A percentile compares a stretch with the other conserved stretches of the same genome.
Conservation (phyloP, 1,140 invertebrate species). For the Oryzaephilus surinamensis region DNA sequence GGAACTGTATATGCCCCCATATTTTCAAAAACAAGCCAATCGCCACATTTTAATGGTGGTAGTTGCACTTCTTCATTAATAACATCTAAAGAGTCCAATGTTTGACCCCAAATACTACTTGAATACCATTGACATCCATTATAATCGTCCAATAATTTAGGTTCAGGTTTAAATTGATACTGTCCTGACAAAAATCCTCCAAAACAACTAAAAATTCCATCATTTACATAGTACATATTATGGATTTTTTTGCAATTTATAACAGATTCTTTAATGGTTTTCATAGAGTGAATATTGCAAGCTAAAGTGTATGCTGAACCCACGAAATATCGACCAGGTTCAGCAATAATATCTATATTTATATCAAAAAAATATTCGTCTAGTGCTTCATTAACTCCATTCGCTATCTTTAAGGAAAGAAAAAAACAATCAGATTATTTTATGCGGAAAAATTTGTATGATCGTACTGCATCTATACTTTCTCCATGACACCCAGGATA, state of each 20-base stretch:
- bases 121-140: slow-evolving; percentile 16
- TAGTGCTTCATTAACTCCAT: slow-evolving; percentile 67
- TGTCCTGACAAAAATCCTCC: slow-evolving; percentile 96
- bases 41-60: slow-evolving; percentile 66
- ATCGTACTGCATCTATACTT: slow-evolving; percentile 58
- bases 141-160: slow-evolving; percentile 12
- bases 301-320: slow-evolving; percentile 87
- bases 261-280: slow-evolving; percentile 45
- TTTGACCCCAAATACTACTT: slow-evolving; percentile 83
- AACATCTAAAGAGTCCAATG: slow-evolving; percentile 88
- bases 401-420: slow-evolving; percentile 46
- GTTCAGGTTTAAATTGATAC: slow-evolving; percentile 36
- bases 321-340: slow-evolving; percentile 91
- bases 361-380: slow-evolving; percentile 69
- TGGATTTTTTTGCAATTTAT: slow-evolving; percentile 25
- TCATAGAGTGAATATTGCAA: slow-evolving; percentile 75
- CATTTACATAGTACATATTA: slow-evolving; percentile 93
- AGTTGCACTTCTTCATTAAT: slow-evolving; percentile 59
- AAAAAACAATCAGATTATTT: neutral
- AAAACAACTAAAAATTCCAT: slow-evolving; percentile 97
- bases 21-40: slow-evolving; percentile 79
- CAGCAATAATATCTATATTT: slow-evolving; percentile 80
- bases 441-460: neutral
- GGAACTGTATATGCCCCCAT: slow-evolving; percentile 94
- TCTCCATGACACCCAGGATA: slow-evolving; percentile 65